Evolutionary conservation across 1,140 invertebrate genomes (phyloP).

Genomic region (Macrobrachium rosenbergii): DNA sequence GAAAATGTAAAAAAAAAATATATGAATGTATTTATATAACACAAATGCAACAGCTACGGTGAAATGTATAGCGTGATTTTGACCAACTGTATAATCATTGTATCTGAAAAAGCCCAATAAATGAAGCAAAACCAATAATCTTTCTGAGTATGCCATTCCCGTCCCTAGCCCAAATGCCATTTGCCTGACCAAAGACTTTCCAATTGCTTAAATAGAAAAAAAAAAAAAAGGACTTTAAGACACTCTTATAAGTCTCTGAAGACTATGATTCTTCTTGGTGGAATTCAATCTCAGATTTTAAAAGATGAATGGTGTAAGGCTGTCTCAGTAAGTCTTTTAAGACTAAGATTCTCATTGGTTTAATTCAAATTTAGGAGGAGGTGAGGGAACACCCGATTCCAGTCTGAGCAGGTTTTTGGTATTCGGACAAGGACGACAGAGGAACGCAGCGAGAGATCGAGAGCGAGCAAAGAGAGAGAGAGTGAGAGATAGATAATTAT

Average conservation of each 20-base stretch:
- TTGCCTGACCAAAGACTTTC: too few species aligned
- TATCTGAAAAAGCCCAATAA: background rate
- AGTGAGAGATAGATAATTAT: too few species aligned
- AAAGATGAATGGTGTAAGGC: too few species aligned
- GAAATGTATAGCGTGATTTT: slow-evolving; percentile 6
- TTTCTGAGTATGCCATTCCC: slow-evolving; percentile 2
- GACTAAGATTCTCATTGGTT: background rate
- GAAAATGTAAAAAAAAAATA: background rate
- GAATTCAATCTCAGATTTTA: too few species aligned
- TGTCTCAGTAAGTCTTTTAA: background rate
- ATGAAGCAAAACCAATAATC: background rate
- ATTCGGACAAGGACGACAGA: too few species aligned
- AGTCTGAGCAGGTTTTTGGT: too few species aligned
- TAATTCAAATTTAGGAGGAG: too few species aligned
- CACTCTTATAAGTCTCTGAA: background rate
- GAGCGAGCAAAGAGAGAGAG: too few species aligned
- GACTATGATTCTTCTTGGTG: background rate
- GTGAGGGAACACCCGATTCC: too few species aligned
- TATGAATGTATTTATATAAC: background rate
- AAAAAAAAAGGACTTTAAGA: background rate
- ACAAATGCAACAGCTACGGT: background rate
- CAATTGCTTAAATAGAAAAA: background rate
- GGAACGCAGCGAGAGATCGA: too few species aligned
- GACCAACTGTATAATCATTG: slow-evolving; percentile 4
- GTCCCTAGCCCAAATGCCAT: slow-evolving; percentile 1